phyloP scores from a whole-genome alignment of 2,888 invertebrate genomes.

The Drosophila atripex region DNA sequence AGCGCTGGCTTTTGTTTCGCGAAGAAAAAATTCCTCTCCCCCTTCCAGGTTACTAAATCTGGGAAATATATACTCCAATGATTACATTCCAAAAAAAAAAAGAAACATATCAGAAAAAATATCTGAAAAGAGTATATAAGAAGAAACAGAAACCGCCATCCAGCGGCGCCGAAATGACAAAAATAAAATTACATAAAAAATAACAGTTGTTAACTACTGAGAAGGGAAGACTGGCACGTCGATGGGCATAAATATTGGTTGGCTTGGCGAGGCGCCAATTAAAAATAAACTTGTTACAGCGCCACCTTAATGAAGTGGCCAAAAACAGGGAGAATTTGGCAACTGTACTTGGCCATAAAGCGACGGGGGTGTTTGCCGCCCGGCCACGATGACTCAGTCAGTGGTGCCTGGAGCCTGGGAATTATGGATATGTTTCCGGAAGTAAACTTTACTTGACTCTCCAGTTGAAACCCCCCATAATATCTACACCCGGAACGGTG shows the following conservation, averaged over 20 bases:
- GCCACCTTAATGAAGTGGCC: slow-evolving; percentile 76
- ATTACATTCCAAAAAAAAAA: too few relatives aligned
- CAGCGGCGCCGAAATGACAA: slow-evolving; percentile 78
- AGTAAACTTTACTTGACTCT: slow-evolving; percentile 5
- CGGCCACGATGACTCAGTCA: slow-evolving; percentile 22
- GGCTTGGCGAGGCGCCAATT: slow-evolving; percentile 68
- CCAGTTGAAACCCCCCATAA: too few relatives aligned
- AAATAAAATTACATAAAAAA: slow-evolving; percentile 78
- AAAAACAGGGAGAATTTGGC: slow-evolving; percentile 44
- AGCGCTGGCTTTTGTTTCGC: slow-evolving; percentile 72
- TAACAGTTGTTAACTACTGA: slow-evolving; percentile 75
- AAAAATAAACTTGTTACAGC: slow-evolving; percentile 77
- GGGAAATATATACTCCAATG: slow-evolving; percentile 33
- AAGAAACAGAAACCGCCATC: slow-evolving; percentile 47
- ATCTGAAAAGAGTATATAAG: too few relatives aligned
- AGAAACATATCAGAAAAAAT: too few relatives aligned
- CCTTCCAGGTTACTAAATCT: slow-evolving; percentile 33
- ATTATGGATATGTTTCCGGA: slow-evolving; percentile 38
- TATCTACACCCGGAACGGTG: slow-evolving; percentile 14
- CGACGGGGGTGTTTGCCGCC: slow-evolving; percentile 23
- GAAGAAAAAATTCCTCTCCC: slow-evolving; percentile 36
- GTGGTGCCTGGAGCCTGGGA: slow-evolving; percentile 13
- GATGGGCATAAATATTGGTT: slow-evolving; percentile 58
- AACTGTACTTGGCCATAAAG: slow-evolving; percentile 37
- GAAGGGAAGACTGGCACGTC: slow-evolving; percentile 30